Evolutionary conservation across 2,113 vertebrate genomes (phyloP).

Genomic region (Neomonachus schauinslandi): DNA sequence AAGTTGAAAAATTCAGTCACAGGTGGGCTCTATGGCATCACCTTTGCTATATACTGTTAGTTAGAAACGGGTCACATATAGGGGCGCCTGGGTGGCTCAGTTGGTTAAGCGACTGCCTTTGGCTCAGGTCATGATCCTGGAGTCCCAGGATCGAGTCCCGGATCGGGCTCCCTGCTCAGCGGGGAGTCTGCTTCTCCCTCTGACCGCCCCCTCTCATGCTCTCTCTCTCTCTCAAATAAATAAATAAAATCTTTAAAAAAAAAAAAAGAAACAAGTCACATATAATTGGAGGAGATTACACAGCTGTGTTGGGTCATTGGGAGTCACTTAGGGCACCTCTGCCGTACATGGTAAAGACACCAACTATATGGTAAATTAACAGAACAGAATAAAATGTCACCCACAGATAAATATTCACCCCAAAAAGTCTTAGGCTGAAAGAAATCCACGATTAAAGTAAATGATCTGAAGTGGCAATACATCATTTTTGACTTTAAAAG

Average conservation of each 20-base stretch:
- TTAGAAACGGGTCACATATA: fast-evolving
- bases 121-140: too few species aligned
- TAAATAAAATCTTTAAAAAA: too few species aligned
- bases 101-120: too few species aligned
- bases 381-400: background rate
- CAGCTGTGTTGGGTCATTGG: fast-evolving
- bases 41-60: fast-evolving
- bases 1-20: background rate
- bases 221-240: too few species aligned
- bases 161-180: too few species aligned
- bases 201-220: too few species aligned
- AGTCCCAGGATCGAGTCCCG: too few species aligned
- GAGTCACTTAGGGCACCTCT: background rate
- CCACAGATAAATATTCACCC: background rate
- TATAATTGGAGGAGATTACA: fast-evolving
- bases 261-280: too few species aligned
- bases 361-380: fast-evolving
- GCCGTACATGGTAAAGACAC: fast-evolving
- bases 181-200: too few species aligned
- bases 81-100: too few species aligned
- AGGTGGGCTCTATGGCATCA: background rate
- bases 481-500: background rate
- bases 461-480: background rate
- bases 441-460: background rate
- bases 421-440: background rate